These are phyloP conservation scores for Epinephelus cyanopodus DNA, from an alignment of 2,113 vertebrate genomes.

Conservation along the genomic window DNA sequence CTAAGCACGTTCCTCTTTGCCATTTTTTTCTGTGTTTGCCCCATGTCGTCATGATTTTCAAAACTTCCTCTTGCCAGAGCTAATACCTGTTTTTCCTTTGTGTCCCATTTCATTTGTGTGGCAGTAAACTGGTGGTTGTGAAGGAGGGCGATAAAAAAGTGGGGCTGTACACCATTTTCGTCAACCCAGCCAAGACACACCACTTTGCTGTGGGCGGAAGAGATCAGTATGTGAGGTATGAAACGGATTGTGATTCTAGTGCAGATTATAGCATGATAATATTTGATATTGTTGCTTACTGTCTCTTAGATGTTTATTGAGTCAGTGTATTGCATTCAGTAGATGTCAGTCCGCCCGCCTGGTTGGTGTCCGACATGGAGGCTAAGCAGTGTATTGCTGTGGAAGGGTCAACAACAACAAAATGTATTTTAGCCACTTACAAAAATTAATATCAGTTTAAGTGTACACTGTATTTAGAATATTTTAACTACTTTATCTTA, in stretches of 20 bases:
- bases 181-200: slow-evolving; percentile 94
- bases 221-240: slow-evolving; percentile 95
- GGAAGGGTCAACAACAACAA: no score
- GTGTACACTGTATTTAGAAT: no score
- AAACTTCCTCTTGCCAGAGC: not conserved
- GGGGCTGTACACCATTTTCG: slow-evolving; percentile 95
- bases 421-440: no score
- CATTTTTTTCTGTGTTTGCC: not conserved
- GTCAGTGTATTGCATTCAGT: no score
- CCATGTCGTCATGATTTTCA: not conserved
- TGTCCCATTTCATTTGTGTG: slow-evolving; percentile 39
- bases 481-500: no score
- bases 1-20: not conserved
- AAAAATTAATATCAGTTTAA: no score
- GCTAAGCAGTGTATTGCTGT: no score
- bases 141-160: slow-evolving; percentile 98
- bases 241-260: not conserved
- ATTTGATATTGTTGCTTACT: not conserved
- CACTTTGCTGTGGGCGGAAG: slow-evolving; percentile 96
- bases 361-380: no score
- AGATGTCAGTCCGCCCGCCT: no score
- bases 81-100: not conserved
- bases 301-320: not conserved
- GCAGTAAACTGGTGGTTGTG: slow-evolving; percentile 94
- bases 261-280: not conserved